A percentile compares a stretch with the other conserved stretches of the same genome.
Evolutionary conservation across 2,888 invertebrate species (phyloP).

Genomic region (Copidosoma aretas): DNA sequence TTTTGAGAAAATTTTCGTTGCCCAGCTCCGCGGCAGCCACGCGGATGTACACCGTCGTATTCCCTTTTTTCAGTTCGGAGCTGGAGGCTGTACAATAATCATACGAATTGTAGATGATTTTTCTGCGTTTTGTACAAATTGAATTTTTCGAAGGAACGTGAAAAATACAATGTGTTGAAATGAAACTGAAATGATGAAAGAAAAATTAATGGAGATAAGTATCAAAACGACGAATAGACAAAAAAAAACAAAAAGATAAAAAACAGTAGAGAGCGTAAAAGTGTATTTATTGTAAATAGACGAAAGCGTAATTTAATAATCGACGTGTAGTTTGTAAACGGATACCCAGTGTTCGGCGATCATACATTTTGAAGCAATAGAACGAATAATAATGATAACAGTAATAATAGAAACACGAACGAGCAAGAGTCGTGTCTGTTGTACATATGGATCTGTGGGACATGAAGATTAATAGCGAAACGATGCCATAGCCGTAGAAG

Average conservation of each 20-base stretch:
- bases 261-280: conserved; percentile 34
- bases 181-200: too few relatives aligned
- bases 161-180: too few relatives aligned
- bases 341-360: conserved; percentile 56
- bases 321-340: conserved; percentile 47
- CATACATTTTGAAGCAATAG: conserved; percentile 60
- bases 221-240: conserved; percentile 28
- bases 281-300: conserved; percentile 60
- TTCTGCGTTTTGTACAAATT: conserved; percentile 14
- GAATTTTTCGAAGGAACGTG: not conserved
- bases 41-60: not conserved
- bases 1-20: conserved; percentile 27
- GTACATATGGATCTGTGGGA: conserved; percentile 22
- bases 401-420: conserved; percentile 36
- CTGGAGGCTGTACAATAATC: not conserved
- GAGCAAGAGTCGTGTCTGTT: conserved; percentile 24
- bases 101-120: not conserved
- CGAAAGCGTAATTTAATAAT: conserved; percentile 49
- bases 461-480: conserved; percentile 39
- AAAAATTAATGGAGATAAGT: conserved; percentile 13
- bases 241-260: too few relatives aligned
- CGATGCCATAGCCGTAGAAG: conserved; percentile 39
- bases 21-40: not conserved
- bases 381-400: conserved; percentile 31
- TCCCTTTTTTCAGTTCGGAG: too few relatives aligned